phyloP scores from a whole-genome alignment of 2,888 invertebrate genomes.

The Pandemis cinnamomeana region DNA sequence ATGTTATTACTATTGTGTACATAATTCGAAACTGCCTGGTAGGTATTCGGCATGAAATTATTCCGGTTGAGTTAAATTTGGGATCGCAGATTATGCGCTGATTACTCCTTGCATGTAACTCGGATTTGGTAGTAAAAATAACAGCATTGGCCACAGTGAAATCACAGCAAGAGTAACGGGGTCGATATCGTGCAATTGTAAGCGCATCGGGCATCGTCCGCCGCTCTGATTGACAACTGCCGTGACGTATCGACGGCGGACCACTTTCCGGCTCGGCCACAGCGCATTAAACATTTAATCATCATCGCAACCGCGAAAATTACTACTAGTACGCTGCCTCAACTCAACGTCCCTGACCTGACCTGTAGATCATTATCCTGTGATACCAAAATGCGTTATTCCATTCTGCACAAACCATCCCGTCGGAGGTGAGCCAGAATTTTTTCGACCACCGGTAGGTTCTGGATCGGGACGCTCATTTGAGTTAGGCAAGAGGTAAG shows the following conservation, averaged over 20 bases:
- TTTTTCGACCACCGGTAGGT: not conserved
- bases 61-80: not conserved
- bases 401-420: not conserved
- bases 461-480: not conserved
- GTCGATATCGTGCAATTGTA: constrained; percentile 73
- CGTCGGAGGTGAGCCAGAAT: not conserved
- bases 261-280: constrained; percentile 65
- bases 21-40: not conserved
- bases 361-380: no score
- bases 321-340: not conserved
- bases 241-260: constrained; percentile 72
- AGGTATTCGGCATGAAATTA: not conserved
- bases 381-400: not conserved
- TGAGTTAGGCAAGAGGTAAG: constrained; percentile 51
- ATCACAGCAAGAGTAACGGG: constrained; percentile 58
- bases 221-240: constrained; percentile 77
- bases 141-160: constrained; percentile 48
- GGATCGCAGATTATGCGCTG: constrained; percentile 11
- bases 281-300: constrained; percentile 48
- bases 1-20: not conserved
- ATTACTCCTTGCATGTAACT: constrained; percentile 27
- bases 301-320: constrained; percentile 53
- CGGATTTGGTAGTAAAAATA: constrained; percentile 35
- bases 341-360: not conserved
- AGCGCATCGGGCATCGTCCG: constrained; percentile 61